A percentile compares a stretch with the other conserved stretches of the same genome.
These are phyloP conservation scores for Desoria tigrina DNA, from an alignment of 2,888 invertebrate genomes.

Conservation along the genomic window DNA sequence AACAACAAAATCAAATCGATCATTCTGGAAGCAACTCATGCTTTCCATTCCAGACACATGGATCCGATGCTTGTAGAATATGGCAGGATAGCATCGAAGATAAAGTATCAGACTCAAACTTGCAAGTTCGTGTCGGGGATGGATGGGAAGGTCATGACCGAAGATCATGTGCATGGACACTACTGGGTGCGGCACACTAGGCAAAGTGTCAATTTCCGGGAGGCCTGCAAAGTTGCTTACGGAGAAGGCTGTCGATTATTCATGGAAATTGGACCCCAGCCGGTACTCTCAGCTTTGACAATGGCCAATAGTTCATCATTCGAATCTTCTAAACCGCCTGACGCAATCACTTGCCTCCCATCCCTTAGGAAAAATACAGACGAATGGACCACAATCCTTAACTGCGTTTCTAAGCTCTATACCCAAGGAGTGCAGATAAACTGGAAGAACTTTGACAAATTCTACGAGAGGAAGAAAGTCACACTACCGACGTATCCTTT, in stretches of 20 bases:
- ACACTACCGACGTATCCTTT: slow-evolving; percentile 38
- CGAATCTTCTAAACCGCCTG: too few relatives aligned
- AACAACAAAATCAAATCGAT: slow-evolving; percentile 21
- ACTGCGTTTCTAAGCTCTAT: slow-evolving; percentile 24
- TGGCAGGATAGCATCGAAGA: slow-evolving; percentile 5
- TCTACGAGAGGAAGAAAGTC: slow-evolving; percentile 18
- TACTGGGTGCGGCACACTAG: slow-evolving; percentile 29
- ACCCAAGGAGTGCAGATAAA: slow-evolving; percentile 26
- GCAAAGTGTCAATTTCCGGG: slow-evolving; percentile 20
- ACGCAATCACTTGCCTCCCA: slow-evolving; percentile 33
- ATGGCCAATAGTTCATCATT: neutral
- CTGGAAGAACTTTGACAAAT: slow-evolving; percentile 28
- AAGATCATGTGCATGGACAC: slow-evolving; percentile 11
- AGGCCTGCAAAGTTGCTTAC: slow-evolving; percentile 3
- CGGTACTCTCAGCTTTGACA: slow-evolving; percentile 21
- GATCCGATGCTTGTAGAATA: slow-evolving; percentile 18
- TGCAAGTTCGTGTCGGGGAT: slow-evolving; percentile 26
- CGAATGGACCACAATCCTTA: slow-evolving; percentile 26
- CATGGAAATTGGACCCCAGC: slow-evolving; percentile 33
- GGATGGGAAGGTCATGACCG: slow-evolving; percentile 6
- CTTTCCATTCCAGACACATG: slow-evolving; percentile 34
- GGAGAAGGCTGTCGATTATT: slow-evolving; percentile 7
- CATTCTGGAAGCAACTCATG: slow-evolving; percentile 24
- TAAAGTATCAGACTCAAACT: neutral
- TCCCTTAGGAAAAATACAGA: slow-evolving; percentile 28